Evolutionary conservation across 2,797 vertebrate species (phyloP).

Genomic region (Luscinia megarhynchos): DNA sequence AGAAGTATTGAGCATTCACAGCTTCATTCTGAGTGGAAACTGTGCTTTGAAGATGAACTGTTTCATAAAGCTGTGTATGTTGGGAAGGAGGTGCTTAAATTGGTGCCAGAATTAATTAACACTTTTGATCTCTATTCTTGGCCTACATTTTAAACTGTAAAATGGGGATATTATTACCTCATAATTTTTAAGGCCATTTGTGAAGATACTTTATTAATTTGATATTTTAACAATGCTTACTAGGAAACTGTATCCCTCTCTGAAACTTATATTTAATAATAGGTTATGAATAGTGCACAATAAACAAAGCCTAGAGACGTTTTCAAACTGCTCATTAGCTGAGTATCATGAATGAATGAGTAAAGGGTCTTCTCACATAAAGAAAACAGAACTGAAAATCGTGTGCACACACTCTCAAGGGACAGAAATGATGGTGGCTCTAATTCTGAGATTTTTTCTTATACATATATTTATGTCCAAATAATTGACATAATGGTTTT

Average conservation of each 20-base stretch:
- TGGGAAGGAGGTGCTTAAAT: conserved; percentile 10
- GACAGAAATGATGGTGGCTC: background rate
- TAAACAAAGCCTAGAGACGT: conserved; percentile 11
- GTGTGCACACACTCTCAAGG: background rate
- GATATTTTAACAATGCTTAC: background rate
- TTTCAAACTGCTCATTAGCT: conserved; percentile 23
- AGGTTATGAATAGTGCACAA: background rate
- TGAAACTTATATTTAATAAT: background rate
- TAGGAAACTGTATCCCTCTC: background rate
- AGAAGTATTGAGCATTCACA: background rate
- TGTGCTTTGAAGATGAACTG: conserved; percentile 13
- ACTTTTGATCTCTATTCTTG: background rate
- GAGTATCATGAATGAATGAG: conserved; percentile 8
- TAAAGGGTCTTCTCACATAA: background rate
- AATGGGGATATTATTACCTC: background rate
- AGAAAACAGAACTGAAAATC: conserved; percentile 1
- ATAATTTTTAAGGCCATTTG: background rate
- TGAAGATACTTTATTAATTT: background rate
- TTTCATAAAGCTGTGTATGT: background rate
- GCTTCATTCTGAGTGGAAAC: background rate
- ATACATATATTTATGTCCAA: fast-evolving
- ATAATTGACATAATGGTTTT: background rate
- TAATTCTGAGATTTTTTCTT: background rate
- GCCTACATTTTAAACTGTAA: background rate
- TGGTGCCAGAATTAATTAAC: conserved; percentile 35